phyloP scores from a whole-genome alignment of 1,140 invertebrate genomes.

The Melitaea cinxia region DNA sequence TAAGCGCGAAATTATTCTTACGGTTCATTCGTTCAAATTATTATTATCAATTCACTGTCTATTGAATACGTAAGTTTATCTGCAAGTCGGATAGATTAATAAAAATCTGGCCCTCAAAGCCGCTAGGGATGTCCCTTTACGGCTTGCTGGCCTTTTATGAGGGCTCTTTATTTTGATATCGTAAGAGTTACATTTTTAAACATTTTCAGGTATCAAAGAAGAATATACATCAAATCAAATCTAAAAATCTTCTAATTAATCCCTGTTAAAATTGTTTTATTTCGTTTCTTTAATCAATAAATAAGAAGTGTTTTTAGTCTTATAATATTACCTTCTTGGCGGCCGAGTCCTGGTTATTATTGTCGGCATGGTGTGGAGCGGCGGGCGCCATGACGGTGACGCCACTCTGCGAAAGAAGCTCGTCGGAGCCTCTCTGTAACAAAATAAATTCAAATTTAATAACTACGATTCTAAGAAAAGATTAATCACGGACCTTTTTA shows the following conservation, averaged over 20 bases:
- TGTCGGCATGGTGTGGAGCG: conserved; percentile 91
- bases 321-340: conserved; percentile 91
- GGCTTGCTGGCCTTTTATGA: conserved; percentile 70
- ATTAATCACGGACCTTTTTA: too few species aligned
- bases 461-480: too few species aligned
- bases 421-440: conserved; percentile 97
- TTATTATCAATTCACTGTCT: conserved; percentile 63
- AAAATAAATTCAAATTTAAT: conserved; percentile 50
- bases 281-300: too few species aligned
- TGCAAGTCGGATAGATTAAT: conserved; percentile 66
- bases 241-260: too few species aligned
- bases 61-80: conserved; percentile 59
- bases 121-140: conserved; percentile 66
- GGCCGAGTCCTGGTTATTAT: conserved; percentile 94
- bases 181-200: conserved; percentile 39
- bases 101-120: conserved; percentile 65
- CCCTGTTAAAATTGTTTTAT: too few species aligned
- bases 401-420: conserved; percentile 95
- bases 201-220: conserved; percentile 8
- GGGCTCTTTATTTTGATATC: conserved; percentile 64
- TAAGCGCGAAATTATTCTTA: conserved; percentile 28
- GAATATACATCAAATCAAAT: not conserved
- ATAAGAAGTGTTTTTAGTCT: too few species aligned
- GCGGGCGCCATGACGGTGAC: conserved; percentile 96
- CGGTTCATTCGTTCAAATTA: conserved; percentile 38